phyloP scores from a whole-genome alignment of 2,113 vertebrate genomes.

The crab-eating macaque (Macaca fascicularis) region DNA sequence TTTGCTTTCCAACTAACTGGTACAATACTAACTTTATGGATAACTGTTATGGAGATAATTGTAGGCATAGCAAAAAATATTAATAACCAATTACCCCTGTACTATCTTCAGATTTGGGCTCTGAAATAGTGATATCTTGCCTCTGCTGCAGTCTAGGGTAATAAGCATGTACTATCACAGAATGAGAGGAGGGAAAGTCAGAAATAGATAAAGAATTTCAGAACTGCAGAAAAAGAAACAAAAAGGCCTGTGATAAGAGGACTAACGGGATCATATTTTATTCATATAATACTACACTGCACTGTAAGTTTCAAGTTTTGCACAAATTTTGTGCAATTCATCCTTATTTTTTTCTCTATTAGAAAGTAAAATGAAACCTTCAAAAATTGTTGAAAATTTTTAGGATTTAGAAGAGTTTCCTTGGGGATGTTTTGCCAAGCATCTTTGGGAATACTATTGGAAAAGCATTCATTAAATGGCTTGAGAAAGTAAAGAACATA shows the following conservation, averaged over 20 bases:
- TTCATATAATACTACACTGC: not conserved
- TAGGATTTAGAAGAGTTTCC: constrained; percentile 8
- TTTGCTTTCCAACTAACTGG: not conserved
- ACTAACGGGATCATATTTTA: not conserved
- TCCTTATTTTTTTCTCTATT: not conserved
- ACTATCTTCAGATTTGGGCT: not conserved
- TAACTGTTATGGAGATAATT: not conserved
- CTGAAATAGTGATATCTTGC: not conserved
- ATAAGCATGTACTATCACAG: not conserved
- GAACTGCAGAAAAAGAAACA: not conserved
- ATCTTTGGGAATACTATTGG: not conserved
- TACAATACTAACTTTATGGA: not conserved
- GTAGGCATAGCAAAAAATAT: not conserved
- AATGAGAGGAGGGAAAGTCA: not conserved
- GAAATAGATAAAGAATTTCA: not conserved
- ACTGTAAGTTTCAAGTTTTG: not conserved
- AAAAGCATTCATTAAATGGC: not conserved
- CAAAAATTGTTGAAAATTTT: not conserved
- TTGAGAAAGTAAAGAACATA: not conserved
- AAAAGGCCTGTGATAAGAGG: not conserved
- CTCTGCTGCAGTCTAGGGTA: rapidly evolving
- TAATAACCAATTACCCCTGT: not conserved
- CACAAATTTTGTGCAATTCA: not conserved
- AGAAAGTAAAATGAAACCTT: not conserved
- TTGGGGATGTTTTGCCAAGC: not conserved